A percentile compares a stretch with the other conserved stretches of the same genome.
Conservation (phyloP, 1,140 invertebrate genomes). For the Drosophila sproati region DNA sequence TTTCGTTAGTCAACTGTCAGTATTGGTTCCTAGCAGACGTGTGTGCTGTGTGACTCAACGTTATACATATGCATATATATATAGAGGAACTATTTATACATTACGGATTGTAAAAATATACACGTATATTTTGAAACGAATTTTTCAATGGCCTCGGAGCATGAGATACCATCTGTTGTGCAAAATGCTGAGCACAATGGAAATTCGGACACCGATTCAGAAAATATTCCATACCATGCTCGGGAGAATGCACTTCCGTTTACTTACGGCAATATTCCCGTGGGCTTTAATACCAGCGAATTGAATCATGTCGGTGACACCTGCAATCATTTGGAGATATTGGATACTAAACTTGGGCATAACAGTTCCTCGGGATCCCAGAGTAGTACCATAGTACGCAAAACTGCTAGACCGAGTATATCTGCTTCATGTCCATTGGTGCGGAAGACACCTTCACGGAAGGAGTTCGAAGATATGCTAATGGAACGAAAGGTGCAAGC, state of each 20-base stretch:
- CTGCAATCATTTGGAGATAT: conserved; percentile 3
- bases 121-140: conserved; percentile 9
- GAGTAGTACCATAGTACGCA: conserved; percentile 32
- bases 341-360: not conserved
- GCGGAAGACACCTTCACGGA: conserved; percentile 55
- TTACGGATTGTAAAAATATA: conserved; percentile 32
- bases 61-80: not conserved
- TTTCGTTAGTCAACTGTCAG: conserved; percentile 27
- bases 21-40: conserved; percentile 23
- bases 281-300: conserved; percentile 45
- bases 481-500: conserved; percentile 59
- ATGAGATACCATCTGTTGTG: conserved; percentile 24
- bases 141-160: conserved; percentile 30
- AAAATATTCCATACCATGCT: conserved; percentile 90
- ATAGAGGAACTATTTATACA: conserved; percentile 29
- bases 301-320: conserved; percentile 42
- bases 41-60: conserved; percentile 4
- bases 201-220: conserved; percentile 34
- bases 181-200: conserved; percentile 3
- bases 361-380: conserved; percentile 16
- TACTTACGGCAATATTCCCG: conserved; percentile 87
- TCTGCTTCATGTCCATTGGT: conserved; percentile 52
- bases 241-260: conserved; percentile 90
- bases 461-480: conserved; percentile 69
- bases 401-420: conserved; percentile 47